phyloP scores from a whole-genome alignment of 2,888 invertebrate species.

The Celastrina argiolus region DNA sequence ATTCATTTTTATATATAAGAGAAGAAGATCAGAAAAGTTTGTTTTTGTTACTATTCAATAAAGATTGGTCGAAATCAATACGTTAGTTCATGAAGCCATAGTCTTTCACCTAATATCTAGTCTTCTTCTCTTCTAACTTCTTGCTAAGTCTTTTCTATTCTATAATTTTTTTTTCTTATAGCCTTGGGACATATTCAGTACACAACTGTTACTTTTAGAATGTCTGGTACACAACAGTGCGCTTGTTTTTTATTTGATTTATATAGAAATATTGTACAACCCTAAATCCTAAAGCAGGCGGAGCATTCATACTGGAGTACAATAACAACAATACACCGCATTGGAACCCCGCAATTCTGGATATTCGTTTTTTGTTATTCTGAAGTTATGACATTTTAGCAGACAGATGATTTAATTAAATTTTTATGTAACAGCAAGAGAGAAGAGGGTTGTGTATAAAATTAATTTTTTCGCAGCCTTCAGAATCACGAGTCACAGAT shows the following conservation, averaged over 20 bases:
- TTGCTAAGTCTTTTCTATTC: too few species aligned
- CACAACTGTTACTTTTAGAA: slow-evolving; percentile 4
- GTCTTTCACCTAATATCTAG: too few species aligned
- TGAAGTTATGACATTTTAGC: slow-evolving; percentile 21
- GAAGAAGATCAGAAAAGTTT: too few species aligned
- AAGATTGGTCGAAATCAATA: too few species aligned
- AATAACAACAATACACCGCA: slow-evolving; percentile 17
- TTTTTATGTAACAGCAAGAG: background rate
- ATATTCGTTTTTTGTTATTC: slow-evolving; percentile 17
- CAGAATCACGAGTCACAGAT: too few species aligned
- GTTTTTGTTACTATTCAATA: too few species aligned
- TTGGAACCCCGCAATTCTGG: slow-evolving; percentile 21
- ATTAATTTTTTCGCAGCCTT: background rate
- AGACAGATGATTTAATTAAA: slow-evolving; percentile 19
- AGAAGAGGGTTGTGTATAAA: background rate
- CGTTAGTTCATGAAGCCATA: too few species aligned
- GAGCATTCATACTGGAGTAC: slow-evolving; percentile 18
- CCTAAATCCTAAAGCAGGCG: slow-evolving; percentile 15
- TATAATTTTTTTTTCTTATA: too few species aligned
- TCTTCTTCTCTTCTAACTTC: too few species aligned
- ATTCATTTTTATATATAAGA: too few species aligned
- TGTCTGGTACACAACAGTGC: background rate
- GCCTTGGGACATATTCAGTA: background rate
- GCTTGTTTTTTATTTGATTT: background rate
- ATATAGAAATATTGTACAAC: background rate